phyloP scores from a whole-genome alignment of 2,888 invertebrate species.

The Coecobrya sp. region DNA sequence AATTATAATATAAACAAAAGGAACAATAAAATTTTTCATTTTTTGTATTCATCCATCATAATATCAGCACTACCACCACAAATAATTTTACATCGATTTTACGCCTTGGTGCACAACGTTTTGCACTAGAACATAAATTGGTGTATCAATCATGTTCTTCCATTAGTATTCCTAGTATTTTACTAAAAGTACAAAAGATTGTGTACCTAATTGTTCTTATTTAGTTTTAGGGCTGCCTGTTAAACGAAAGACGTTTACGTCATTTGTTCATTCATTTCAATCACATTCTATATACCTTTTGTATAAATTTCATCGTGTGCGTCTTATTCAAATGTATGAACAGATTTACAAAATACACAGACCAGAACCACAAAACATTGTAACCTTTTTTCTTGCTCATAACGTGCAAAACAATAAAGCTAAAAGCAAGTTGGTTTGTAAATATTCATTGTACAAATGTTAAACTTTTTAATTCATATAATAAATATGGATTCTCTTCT shows the following conservation, averaged over 20 bases:
- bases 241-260: not conserved
- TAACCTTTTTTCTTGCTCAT: not conserved
- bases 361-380: slow-evolving; percentile 49
- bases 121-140: slow-evolving; percentile 42
- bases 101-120: slow-evolving; percentile 60
- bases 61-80: not conserved
- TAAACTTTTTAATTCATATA: not conserved
- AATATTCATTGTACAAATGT: not conserved
- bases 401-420: slow-evolving; percentile 17
- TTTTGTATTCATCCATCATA: slow-evolving; percentile 12
- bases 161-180: slow-evolving; percentile 60
- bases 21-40: not conserved
- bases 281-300: not conserved
- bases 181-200: not conserved
- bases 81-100: slow-evolving; percentile 72
- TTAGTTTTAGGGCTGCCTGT: not conserved
- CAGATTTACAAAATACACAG: slow-evolving; percentile 18
- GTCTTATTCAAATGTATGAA: slow-evolving; percentile 24
- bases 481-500: not conserved
- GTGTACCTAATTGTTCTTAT: slow-evolving; percentile 16
- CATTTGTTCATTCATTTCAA: slow-evolving; percentile 22
- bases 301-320: not conserved
- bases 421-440: not conserved
- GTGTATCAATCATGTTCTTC: slow-evolving; percentile 71
- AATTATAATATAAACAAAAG: not conserved